Percentiles rank a stretch among this genome's conserved stretches.
phyloP scores from a whole-genome alignment of 2,113 vertebrate species.

The Forbesichthys papilliferus region DNA sequence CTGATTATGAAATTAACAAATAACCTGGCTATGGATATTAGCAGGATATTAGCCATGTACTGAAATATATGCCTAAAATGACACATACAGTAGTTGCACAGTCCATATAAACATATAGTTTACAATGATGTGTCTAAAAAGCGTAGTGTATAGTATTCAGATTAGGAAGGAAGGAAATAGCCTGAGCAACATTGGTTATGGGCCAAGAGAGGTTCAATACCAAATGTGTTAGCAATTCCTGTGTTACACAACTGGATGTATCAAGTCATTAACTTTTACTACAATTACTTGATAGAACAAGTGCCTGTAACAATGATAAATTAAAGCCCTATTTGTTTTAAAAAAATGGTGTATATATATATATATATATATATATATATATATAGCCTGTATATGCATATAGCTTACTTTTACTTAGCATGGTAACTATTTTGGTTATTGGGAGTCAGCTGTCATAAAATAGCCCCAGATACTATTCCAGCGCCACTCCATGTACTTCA shows the following conservation, averaged over 20 bases:
- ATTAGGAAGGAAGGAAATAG: too few species aligned
- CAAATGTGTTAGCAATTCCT: slow-evolving; percentile 29
- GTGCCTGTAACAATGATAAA: not conserved
- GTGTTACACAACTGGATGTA: slow-evolving; percentile 42
- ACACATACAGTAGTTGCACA: too few species aligned
- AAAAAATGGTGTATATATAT: too few species aligned
- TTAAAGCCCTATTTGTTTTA: not conserved
- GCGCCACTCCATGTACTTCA: slow-evolving; percentile 42
- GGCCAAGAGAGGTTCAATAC: slow-evolving; percentile 13
- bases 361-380: too few species aligned
- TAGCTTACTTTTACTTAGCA: slow-evolving; percentile 32
- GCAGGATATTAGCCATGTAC: too few species aligned
- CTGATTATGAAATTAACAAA: too few species aligned
- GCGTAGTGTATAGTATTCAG: too few species aligned
- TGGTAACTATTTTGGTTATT: slow-evolving; percentile 43
- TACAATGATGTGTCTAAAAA: too few species aligned
- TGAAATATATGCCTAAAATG: too few species aligned
- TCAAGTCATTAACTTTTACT: slow-evolving; percentile 2
- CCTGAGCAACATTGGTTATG: not conserved
- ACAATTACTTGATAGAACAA: slow-evolving; percentile 12
- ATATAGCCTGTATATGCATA: too few species aligned
- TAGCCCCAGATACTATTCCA: slow-evolving; percentile 39
- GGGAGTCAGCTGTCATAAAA: slow-evolving; percentile 60
- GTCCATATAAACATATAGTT: too few species aligned
- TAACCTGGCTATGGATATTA: too few species aligned